These are phyloP conservation scores for Catocala fraxini DNA, from an alignment of 2,888 invertebrate genomes.

Conservation along the genomic window DNA sequence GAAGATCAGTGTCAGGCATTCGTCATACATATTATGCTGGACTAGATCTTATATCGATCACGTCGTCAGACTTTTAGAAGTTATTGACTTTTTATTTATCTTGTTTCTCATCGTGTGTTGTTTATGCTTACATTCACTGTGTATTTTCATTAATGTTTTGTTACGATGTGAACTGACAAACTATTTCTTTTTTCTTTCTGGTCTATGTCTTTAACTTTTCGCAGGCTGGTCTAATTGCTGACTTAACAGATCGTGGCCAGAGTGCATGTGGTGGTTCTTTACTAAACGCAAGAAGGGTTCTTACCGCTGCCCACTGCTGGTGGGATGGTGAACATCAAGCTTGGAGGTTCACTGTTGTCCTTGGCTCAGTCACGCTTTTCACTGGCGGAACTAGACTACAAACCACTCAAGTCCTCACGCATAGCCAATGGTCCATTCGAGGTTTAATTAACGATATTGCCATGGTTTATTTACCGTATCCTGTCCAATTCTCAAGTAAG, in stretches of 20 bases:
- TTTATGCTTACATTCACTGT: no score
- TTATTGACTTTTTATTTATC: no score
- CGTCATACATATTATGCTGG: no score
- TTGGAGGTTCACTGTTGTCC: constrained; percentile 60
- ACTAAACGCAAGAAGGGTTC: constrained; percentile 46
- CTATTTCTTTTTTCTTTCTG: no score
- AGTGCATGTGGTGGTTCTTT: constrained; percentile 65
- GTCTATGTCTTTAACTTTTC: neutral
- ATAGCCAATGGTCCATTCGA: constrained; percentile 61
- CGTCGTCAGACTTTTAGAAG: no score
- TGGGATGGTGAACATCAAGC: constrained; percentile 50
- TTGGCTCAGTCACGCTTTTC: constrained; percentile 63
- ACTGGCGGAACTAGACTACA: constrained; percentile 62
- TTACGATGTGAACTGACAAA: no score
- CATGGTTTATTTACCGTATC: constrained; percentile 50
- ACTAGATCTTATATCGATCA: no score
- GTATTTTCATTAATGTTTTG: no score
- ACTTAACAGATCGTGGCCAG: constrained; percentile 27
- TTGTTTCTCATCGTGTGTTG: no score
- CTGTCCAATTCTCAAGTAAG: constrained; percentile 52
- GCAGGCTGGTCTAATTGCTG: constrained; percentile 58
- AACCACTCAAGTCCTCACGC: constrained; percentile 54
- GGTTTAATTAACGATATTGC: constrained; percentile 63
- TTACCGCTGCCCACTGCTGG: constrained; percentile 58
- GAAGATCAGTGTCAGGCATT: no score